Percentiles rank a stretch among this genome's conserved stretches.
These are phyloP conservation scores for Notolabrus celidotus DNA, from an alignment of 2,797 vertebrate species.

Conservation along the genomic window DNA sequence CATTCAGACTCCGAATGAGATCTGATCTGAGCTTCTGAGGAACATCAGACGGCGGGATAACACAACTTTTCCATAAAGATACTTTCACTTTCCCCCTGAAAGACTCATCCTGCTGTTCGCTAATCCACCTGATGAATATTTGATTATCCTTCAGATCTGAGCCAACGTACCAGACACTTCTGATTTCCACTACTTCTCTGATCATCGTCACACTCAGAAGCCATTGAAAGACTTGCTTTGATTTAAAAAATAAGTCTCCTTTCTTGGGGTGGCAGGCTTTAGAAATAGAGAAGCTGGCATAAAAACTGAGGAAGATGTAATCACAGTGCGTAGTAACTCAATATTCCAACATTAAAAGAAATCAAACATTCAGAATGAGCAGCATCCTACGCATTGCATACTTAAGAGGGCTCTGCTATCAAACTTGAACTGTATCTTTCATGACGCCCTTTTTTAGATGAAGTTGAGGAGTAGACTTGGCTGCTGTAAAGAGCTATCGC, in stretches of 20 bases:
- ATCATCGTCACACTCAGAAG: background rate
- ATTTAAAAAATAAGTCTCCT: background rate
- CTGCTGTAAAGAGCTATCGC: slow-evolving; percentile 7
- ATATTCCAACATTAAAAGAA: slow-evolving; percentile 31
- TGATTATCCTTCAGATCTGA: background rate
- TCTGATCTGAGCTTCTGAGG: slow-evolving; percentile 11
- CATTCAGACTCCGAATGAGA: slow-evolving; percentile 30
- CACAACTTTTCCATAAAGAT: slow-evolving; percentile 4
- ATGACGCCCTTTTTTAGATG: slow-evolving; percentile 37
- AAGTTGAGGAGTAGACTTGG: slow-evolving; percentile 11
- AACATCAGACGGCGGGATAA: slow-evolving; percentile 23
- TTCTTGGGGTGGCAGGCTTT: background rate
- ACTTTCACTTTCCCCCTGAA: slow-evolving; percentile 13
- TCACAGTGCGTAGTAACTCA: slow-evolving; percentile 13
- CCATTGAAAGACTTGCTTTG: slow-evolving; percentile 1
- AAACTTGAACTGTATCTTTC: slow-evolving; percentile 32
- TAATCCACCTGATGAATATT: slow-evolving; percentile 44
- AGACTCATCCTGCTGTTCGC: slow-evolving; percentile 11
- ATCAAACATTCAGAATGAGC: slow-evolving; percentile 31
- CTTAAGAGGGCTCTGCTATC: slow-evolving; percentile 9
- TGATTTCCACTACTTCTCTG: slow-evolving; percentile 10
- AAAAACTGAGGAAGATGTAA: slow-evolving; percentile 33
- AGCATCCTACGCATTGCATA: slow-evolving; percentile 10
- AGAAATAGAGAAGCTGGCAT: too few species aligned
- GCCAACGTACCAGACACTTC: slow-evolving; percentile 7